A percentile compares a stretch with the other conserved stretches of the same genome.
phyloP scores from a whole-genome alignment of 2,888 invertebrate species.

The Eilema griseolum region DNA sequence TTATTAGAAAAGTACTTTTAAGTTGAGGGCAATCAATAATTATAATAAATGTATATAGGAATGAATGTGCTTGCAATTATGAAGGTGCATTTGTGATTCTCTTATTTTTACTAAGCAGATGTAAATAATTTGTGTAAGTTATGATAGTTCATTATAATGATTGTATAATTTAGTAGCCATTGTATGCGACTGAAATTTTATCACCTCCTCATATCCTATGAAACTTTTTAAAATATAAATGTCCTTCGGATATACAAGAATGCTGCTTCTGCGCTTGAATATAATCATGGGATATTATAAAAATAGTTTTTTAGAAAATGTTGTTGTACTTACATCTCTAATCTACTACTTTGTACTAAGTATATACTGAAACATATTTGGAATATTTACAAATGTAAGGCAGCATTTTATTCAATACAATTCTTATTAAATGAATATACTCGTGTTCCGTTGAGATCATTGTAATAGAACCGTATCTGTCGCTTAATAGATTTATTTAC shows the following conservation, averaged over 20 bases:
- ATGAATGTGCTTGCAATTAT: conserved; percentile 73
- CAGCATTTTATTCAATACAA: conserved; percentile 47
- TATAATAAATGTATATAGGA: conserved; percentile 73
- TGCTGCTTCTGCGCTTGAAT: conserved; percentile 51
- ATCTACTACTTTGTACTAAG: conserved; percentile 46
- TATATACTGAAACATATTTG: conserved; percentile 44
- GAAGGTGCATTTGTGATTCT: conserved; percentile 76
- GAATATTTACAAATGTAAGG: conserved; percentile 44
- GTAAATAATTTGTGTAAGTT: conserved; percentile 84
- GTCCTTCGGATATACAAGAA: conserved; percentile 34
- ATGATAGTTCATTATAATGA: conserved; percentile 70
- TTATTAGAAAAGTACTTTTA: conserved; percentile 45
- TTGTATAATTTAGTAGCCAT: conserved; percentile 71
- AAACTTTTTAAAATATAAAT: conserved; percentile 14
- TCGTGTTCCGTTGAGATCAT: conserved; percentile 37
- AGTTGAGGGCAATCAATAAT: conserved; percentile 60
- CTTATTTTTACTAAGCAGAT: conserved; percentile 71
- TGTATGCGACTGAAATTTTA: conserved; percentile 73
- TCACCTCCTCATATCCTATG: conserved; percentile 40
- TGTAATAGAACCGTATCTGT: conserved; percentile 45
- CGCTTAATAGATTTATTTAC: conserved; percentile 58
- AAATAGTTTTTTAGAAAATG: conserved; percentile 37
- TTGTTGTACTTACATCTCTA: conserved; percentile 47
- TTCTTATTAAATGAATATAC: conserved; percentile 38
- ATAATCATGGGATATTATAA: conserved; percentile 36